Evolutionary conservation across 2,797 vertebrate genomes (phyloP), one percentile per base, ranked within the genome.

Genomic region (Sitta carolinensis): DNA sequence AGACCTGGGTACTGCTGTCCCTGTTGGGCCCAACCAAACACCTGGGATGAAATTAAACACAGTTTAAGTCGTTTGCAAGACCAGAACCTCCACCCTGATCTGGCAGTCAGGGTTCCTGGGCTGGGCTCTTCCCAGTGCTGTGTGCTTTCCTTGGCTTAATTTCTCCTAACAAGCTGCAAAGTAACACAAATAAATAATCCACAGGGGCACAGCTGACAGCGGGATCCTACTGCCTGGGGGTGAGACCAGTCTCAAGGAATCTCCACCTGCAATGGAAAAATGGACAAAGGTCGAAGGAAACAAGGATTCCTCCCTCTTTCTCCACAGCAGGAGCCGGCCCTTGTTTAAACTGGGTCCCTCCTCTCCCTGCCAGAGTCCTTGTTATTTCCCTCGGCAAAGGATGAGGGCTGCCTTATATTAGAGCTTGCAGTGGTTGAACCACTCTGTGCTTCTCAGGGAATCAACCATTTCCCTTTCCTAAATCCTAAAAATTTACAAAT

Each of bases 381-480:
- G 74, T 3, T 18, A 29, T 77, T 84, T 50, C 63, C 29, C 54
- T 38, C 10, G 0, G 8, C 36, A 18, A 38, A 59, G 21, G 67
- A 26, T 1, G 22, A 54, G 32, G 59, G 7, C 16, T 23, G 69
- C 50, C 59, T 54, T 0, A 0, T 8, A 2, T 7, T 4, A 7
- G 25, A 47, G 80, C 32, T 19, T 25, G 1, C 32, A 20, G 52
- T 2, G n/a, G 9, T 16, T 47, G 36, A 32, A 78, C 16, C 20
- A 7, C 36, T 59, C 47, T 2, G 47, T 15, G n/a, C 43, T 70
- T 80, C 74, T 42, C 2, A 4, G 25, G 52, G 29, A 40, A 29
- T 43, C 5, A 20, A 10, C 27, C 6, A 5, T 52, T 51, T 62
- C 42, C 16, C 27, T 57, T 47, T 38, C 42, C 38, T 45, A 87